Conservation (phyloP, 2,888 invertebrate genomes). For the Drosophila macrospina region DNA sequence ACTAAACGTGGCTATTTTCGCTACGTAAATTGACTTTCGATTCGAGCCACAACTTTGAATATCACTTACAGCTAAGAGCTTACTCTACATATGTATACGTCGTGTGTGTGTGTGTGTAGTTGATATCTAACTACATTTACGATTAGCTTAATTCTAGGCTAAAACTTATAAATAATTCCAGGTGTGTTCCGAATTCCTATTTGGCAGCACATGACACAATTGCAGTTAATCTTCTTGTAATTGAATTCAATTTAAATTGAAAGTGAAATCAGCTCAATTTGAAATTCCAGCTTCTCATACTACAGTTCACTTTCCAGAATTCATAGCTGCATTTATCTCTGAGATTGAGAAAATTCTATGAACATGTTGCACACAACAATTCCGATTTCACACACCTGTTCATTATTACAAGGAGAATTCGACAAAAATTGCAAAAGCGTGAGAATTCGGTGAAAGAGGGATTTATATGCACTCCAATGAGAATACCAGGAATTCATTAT, state of each 20-base stretch:
- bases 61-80: neutral
- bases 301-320: no score
- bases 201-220: neutral
- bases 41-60: constrained; percentile 8
- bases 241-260: neutral
- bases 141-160: constrained; percentile 25
- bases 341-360: neutral
- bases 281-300: no score
- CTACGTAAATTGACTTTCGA: constrained; percentile 26
- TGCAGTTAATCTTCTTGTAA: neutral
- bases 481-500: no score
- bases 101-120: neutral
- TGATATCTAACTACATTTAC: constrained; percentile 16
- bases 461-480: no score
- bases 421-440: neutral
- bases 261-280: no score
- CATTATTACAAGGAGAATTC: no score
- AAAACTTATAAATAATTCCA: constrained; percentile 4
- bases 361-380: neutral
- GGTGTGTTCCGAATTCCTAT: neutral
- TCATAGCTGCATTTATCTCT: neutral
- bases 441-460: no score
- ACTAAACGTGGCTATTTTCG: constrained; percentile 29
- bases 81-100: neutral
- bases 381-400: neutral